These are phyloP conservation scores for Monodelphis domestica DNA, from an alignment of 2,797 vertebrate genomes.

Conservation along the genomic window DNA sequence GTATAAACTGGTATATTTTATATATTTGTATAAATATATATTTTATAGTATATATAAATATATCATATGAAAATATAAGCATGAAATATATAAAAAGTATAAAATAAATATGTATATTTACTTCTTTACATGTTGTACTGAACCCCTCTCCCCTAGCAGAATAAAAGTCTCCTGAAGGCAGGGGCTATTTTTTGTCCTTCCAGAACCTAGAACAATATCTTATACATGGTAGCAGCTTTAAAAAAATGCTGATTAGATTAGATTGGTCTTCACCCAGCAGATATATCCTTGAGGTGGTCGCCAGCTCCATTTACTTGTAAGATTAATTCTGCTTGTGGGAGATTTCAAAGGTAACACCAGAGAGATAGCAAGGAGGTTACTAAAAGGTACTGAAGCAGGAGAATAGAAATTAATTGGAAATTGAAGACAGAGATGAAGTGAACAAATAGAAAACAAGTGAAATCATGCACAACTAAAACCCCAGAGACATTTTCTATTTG, in stretches of 20 bases:
- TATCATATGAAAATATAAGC: too few species aligned
- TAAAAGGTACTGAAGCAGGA: not conserved
- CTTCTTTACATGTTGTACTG: not conserved
- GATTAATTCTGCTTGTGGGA: not conserved
- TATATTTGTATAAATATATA: not conserved
- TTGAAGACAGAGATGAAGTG: not conserved
- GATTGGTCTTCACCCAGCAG: not conserved
- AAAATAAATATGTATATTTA: too few species aligned
- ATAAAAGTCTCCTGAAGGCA: not conserved
- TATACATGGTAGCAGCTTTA: not conserved
- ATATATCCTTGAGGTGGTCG: not conserved
- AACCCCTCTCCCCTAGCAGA: not conserved
- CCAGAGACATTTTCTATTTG: not conserved
- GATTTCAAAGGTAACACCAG: not conserved
- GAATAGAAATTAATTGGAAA: not conserved
- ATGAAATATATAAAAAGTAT: too few species aligned
- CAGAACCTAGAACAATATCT: not conserved
- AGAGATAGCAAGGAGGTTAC: not conserved
- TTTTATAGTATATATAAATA: not conserved
- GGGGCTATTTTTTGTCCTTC: not conserved
- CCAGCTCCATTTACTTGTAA: not conserved
- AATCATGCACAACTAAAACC: not conserved
- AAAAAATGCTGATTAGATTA: not conserved
- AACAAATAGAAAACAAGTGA: not conserved
- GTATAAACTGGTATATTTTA: too few species aligned